Conservation (phyloP, 2,113 vertebrate genomes). For the Neogobius melanostomus region DNA sequence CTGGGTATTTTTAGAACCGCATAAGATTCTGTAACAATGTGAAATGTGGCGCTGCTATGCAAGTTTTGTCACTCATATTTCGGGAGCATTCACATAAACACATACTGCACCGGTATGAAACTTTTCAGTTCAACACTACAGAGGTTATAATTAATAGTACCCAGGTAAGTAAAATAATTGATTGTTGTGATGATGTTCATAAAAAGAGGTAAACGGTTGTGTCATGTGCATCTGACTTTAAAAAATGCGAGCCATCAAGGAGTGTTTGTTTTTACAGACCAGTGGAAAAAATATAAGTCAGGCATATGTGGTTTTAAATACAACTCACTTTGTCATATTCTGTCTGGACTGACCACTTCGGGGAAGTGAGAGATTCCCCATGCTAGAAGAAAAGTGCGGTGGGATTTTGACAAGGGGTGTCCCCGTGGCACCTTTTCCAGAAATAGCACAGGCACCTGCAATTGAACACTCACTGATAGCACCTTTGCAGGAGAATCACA, state of each 20-base stretch:
- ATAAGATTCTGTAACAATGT: not conserved
- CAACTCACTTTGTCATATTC: conserved; percentile 3
- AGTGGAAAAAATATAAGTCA: conserved; percentile 3
- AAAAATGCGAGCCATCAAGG: not conserved
- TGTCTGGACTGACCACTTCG: not conserved
- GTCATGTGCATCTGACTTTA: not conserved
- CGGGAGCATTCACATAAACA: not conserved
- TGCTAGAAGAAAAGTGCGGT: not conserved
- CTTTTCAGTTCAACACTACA: too few species aligned
- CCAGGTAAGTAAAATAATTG: too few species aligned
- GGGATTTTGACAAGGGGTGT: not conserved
- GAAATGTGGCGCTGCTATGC: not conserved
- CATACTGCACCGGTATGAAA: not conserved
- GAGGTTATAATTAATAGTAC: too few species aligned
- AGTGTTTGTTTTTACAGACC: not conserved
- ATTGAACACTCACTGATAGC: not conserved
- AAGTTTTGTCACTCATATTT: not conserved
- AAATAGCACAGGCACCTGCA: not conserved
- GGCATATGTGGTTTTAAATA: conserved; percentile 6
- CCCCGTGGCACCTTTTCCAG: not conserved
- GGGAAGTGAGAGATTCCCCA: not conserved
- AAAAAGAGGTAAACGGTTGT: not conserved
- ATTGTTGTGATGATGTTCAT: not conserved
- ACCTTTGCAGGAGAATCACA: not conserved
- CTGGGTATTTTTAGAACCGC: conserved; percentile 14